Evolutionary conservation across 2,113 vertebrate species (phyloP).

Genomic region (Protomyctophum bolini): DNA sequence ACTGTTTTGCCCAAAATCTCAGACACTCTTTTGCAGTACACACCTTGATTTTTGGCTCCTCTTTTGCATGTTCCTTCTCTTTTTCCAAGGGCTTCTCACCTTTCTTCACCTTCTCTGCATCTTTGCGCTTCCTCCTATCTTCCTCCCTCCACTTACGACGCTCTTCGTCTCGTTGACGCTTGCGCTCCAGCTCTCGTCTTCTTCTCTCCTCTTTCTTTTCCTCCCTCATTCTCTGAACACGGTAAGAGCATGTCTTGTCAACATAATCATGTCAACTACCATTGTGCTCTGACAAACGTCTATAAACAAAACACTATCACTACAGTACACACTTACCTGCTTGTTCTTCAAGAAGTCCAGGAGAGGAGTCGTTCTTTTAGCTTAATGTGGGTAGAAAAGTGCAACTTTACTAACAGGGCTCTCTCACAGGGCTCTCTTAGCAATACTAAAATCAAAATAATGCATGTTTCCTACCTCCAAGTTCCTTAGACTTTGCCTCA

Average conservation of each 20-base stretch:
- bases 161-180: constrained; percentile 94
- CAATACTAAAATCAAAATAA: not conserved
- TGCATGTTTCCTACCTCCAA: constrained; percentile 82
- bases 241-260: not conserved
- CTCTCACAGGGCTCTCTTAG: not conserved
- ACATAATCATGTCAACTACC: not conserved
- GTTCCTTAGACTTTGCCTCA: constrained; percentile 95
- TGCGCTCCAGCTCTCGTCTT: constrained; percentile 93
- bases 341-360: constrained; percentile 98
- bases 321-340: constrained; percentile 83
- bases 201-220: constrained; percentile 97
- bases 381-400: constrained; percentile 68
- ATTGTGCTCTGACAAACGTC: not conserved
- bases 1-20: not conserved
- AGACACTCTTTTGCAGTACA: not conserved
- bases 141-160: constrained; percentile 98
- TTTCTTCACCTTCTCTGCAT: constrained; percentile 93
- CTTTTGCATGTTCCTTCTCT: constrained; percentile 90
- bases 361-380: constrained; percentile 96
- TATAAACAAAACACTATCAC: not conserved
- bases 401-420: not conserved
- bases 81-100: constrained; percentile 85
- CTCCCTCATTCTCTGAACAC: constrained; percentile 89
- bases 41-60: constrained; percentile 99
- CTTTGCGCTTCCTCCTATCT: constrained; percentile 93